A percentile compares a stretch with the other conserved stretches of the same genome.
phyloP scores from a whole-genome alignment of 2,888 invertebrate genomes.

The Drosophila prostipennis region DNA sequence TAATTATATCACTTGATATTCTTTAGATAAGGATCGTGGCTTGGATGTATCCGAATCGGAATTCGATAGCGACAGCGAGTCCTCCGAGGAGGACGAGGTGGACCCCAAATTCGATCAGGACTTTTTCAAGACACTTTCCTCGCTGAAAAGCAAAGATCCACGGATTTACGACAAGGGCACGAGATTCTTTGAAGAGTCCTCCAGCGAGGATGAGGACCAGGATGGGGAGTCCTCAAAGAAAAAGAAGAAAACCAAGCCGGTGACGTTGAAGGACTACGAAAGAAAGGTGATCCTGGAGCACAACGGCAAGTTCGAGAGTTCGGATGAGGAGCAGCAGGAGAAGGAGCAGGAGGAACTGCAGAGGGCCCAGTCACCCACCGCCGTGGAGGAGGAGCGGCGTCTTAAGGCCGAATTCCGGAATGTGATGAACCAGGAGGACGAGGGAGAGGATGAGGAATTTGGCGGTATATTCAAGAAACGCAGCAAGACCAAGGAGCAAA shows the following conservation, averaged over 20 bases:
- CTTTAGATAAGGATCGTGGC: constrained; percentile 80
- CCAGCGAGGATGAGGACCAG: constrained; percentile 58
- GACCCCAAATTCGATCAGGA: constrained; percentile 88
- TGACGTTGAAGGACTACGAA: constrained; percentile 92
- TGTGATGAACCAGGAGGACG: constrained; percentile 84
- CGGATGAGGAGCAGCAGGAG: constrained; percentile 64
- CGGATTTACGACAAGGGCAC: constrained; percentile 92
- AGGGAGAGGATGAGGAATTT: constrained; percentile 85
- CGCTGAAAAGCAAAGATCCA: constrained; percentile 94
- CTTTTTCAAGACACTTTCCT: constrained; percentile 94
- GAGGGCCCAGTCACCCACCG: constrained; percentile 85
- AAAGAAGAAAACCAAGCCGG: constrained; percentile 85
- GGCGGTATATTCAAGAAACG: constrained; percentile 86
- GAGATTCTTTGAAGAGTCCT: constrained; percentile 88
- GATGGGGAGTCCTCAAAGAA: constrained; percentile 41
- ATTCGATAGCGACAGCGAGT: constrained; percentile 77
- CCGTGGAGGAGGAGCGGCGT: constrained; percentile 88
- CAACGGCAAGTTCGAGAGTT: constrained; percentile 86
- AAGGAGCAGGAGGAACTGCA: constrained; percentile 51
- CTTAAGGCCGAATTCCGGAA: constrained; percentile 88
- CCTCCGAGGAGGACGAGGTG: constrained; percentile 80
- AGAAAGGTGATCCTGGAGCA: constrained; percentile 89
- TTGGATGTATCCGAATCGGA: constrained; percentile 76
- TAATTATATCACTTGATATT: not conserved
- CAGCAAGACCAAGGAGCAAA: constrained; percentile 85